Conservation (phyloP, 2,113 vertebrate genomes). For the Chiloscyllium plagiosum region DNA sequence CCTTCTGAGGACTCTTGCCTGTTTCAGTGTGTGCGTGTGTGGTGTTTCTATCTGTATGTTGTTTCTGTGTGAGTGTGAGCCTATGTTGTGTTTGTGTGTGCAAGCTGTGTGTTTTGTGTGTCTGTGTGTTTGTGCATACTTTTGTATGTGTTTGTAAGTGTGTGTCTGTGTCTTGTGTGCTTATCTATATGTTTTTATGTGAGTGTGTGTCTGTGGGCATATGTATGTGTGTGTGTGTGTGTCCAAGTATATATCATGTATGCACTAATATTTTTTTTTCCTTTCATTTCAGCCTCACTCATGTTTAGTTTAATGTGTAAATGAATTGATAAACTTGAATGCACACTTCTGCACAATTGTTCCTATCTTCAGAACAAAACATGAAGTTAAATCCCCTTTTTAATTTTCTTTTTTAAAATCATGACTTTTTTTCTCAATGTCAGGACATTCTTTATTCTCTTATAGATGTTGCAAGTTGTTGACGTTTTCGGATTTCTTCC, state of each 20-base stretch:
- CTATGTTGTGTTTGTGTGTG: not conserved
- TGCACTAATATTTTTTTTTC: not conserved
- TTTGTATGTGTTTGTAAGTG: too few relatives aligned
- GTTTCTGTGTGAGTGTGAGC: too few relatives aligned
- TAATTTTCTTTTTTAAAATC: not conserved
- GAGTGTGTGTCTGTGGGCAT: not conserved
- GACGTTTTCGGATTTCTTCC: not conserved
- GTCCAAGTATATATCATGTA: too few relatives aligned
- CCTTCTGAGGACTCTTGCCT: conserved; percentile 64
- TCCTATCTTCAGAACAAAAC: not conserved
- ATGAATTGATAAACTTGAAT: not conserved
- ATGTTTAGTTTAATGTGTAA: not conserved
- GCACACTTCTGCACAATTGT: not conserved
- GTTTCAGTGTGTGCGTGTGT: conserved; percentile 45
- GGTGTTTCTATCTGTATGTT: too few relatives aligned
- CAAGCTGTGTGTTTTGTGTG: too few relatives aligned
- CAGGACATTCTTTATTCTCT: not conserved
- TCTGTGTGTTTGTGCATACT: too few relatives aligned
- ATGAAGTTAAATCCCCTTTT: not conserved
- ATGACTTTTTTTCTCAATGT: not conserved
- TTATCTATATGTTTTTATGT: not conserved
- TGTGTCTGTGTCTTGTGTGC: not conserved
- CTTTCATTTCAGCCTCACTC: not conserved
- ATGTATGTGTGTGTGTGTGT: not conserved
- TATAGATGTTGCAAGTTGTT: not conserved